Percentiles rank a stretch among this genome's conserved stretches.
phyloP scores from a whole-genome alignment of 1,140 invertebrate species.

The Thaumatotibia leucotreta region DNA sequence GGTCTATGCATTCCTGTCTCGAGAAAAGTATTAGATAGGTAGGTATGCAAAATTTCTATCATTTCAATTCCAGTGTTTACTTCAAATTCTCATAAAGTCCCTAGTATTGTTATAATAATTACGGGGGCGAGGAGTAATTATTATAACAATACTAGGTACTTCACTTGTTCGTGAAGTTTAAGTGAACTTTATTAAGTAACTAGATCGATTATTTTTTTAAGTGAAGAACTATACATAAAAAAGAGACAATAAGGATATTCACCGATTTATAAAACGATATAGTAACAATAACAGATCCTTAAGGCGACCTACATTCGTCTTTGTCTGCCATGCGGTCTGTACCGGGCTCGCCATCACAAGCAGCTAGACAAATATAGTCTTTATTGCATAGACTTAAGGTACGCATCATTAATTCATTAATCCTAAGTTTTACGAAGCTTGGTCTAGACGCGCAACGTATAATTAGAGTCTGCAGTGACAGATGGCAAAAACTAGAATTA shows the following conservation, averaged over 20 bases:
- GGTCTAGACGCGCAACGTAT: conserved; percentile 23
- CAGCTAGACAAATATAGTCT: neutral
- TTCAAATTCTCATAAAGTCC: too few relatives aligned
- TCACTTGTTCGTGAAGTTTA: too few relatives aligned
- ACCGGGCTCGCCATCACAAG: neutral
- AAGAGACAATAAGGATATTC: neutral
- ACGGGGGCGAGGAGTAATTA: too few relatives aligned
- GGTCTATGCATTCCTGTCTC: too few relatives aligned
- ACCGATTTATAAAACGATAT: neutral
- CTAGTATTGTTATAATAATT: too few relatives aligned
- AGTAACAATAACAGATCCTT: neutral
- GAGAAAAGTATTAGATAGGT: too few relatives aligned
- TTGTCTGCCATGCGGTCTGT: conserved; percentile 4
- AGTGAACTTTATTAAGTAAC: too few relatives aligned
- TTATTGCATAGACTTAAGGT: neutral
- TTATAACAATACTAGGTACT: too few relatives aligned
- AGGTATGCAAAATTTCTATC: too few relatives aligned
- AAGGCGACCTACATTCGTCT: neutral
- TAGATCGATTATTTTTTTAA: too few relatives aligned
- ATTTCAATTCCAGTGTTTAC: too few relatives aligned
- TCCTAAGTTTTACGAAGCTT: neutral
- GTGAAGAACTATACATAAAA: too few relatives aligned
- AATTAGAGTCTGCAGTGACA: conserved; percentile 49
- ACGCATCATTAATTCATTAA: neutral
- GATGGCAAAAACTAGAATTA: conserved; percentile 37